Percentiles rank a stretch among this genome's conserved stretches.
Conservation (phyloP, 2,888 invertebrate genomes). For the Lithosia quadra region DNA sequence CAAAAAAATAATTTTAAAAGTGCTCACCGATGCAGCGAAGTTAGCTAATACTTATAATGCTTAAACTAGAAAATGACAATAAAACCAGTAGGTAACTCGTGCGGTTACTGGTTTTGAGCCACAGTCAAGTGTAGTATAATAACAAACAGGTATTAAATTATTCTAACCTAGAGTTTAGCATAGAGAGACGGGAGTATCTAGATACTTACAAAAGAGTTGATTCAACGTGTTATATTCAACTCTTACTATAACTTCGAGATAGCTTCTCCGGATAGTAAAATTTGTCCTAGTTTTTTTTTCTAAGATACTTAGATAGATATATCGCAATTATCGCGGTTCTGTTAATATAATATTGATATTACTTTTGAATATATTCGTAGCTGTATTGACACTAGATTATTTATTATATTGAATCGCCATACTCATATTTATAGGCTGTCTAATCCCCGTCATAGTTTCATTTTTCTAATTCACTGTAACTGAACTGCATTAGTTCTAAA, state of each 20-base stretch:
- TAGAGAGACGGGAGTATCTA: neutral
- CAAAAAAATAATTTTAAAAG: too few relatives aligned
- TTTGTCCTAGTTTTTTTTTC: neutral
- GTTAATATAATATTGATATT: too few relatives aligned
- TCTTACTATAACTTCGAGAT: neutral
- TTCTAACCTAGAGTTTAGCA: slow-evolving; percentile 1
- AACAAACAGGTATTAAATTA: neutral
- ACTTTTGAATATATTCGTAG: too few relatives aligned
- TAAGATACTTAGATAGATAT: too few relatives aligned
- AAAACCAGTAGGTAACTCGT: neutral
- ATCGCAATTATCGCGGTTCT: too few relatives aligned
- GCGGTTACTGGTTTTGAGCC: neutral
- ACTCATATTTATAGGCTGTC: too few relatives aligned
- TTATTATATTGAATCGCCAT: too few relatives aligned
- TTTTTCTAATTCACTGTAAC: too few relatives aligned
- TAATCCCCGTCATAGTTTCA: too few relatives aligned
- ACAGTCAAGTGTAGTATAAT: slow-evolving; percentile 1
- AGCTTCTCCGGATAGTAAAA: too few relatives aligned
- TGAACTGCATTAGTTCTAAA: too few relatives aligned
- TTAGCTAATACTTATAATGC: neutral
- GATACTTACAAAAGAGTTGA: neutral
- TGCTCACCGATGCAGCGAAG: neutral
- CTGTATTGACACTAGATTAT: too few relatives aligned
- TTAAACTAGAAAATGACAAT: neutral
- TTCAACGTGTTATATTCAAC: neutral